Evolutionary conservation across 2,888 invertebrate genomes (phyloP).

Genomic region (Ariolimax columbianus): DNA sequence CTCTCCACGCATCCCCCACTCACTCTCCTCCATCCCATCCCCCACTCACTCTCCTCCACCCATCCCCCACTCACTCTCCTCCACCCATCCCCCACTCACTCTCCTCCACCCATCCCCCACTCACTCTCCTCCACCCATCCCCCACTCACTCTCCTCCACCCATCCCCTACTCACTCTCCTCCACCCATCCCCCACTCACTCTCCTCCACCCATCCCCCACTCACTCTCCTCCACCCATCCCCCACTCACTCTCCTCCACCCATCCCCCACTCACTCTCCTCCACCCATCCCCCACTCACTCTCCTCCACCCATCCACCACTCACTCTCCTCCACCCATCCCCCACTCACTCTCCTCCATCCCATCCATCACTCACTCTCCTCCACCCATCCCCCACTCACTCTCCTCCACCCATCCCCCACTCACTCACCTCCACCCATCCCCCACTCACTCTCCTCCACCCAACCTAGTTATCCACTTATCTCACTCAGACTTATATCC

Average conservation of each 20-base stretch:
- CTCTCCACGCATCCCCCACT: background rate
- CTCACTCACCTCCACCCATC: background rate
- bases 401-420: background rate
- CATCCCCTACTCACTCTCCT: background rate
- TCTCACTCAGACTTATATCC: background rate
- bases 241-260: background rate
- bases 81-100: background rate
- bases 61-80: background rate
- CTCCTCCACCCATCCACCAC: background rate
- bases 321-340: background rate
- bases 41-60: background rate
- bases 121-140: background rate
- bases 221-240: background rate
- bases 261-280: background rate
- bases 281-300: background rate
- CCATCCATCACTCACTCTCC: background rate
- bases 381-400: background rate
- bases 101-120: background rate
- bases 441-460: background rate
- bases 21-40: background rate
- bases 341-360: background rate
- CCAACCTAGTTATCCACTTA: background rate
- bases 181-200: background rate
- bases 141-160: background rate
- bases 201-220: background rate